These are phyloP conservation scores for Nibea albiflora DNA, from an alignment of 2,113 vertebrate species.

Conservation along the genomic window DNA sequence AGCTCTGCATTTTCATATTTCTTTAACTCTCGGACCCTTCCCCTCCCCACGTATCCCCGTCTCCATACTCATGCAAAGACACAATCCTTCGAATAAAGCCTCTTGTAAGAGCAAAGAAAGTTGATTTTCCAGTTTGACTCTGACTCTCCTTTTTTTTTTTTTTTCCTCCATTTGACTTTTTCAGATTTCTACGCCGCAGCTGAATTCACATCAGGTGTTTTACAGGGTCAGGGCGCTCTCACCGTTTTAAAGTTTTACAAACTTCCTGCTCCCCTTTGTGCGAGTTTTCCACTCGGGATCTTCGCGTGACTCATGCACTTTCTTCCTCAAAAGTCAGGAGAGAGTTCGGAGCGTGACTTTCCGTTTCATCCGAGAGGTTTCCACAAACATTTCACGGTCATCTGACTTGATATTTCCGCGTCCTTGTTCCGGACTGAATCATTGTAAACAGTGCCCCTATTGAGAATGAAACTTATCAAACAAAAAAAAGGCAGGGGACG, in stretches of 20 bases:
- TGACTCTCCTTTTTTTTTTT: constrained; percentile 34
- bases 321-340: constrained; percentile 27
- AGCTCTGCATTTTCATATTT: constrained; percentile 64
- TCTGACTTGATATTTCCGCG: constrained; percentile 60
- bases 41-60: constrained; percentile 13
- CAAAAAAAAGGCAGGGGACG: constrained; percentile 51
- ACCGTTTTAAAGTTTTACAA: constrained; percentile 46
- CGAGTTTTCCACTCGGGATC: constrained; percentile 16
- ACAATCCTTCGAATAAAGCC: constrained; percentile 69
- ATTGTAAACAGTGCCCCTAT: constrained; percentile 68
- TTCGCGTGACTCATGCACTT: constrained; percentile 53
- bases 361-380: constrained; percentile 56
- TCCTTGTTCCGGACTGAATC: constrained; percentile 59
- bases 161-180: constrained; percentile 38
- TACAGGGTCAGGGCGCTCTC: constrained; percentile 58
- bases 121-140: constrained; percentile 48
- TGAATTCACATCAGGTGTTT: constrained; percentile 46
- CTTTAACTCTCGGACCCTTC: constrained; percentile 49
- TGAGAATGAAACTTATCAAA: constrained; percentile 73
- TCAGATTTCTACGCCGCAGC: constrained; percentile 12
- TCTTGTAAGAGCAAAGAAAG: constrained; percentile 65
- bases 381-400: constrained; percentile 59
- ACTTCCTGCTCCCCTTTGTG: constrained; percentile 22
- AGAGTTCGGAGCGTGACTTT: constrained; percentile 34
- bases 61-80: constrained; percentile 58